Evolutionary conservation across 2,797 vertebrate species (phyloP), one percentile per base, ranked within the genome.

Genomic region (Thaleichthys pacificus): DNA sequence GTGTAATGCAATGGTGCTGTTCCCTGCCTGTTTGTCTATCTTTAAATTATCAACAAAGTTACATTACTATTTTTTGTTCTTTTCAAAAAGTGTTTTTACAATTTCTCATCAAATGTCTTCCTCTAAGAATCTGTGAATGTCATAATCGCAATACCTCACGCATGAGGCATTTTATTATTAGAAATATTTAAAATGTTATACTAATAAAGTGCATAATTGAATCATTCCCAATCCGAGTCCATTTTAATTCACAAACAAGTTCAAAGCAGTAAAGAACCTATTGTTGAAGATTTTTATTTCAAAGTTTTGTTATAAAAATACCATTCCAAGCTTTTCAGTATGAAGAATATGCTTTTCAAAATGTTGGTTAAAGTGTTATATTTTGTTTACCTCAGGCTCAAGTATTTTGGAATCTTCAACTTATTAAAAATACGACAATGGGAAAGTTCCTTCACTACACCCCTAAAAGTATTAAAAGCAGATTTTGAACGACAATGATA

Each of bases 281-380:
- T 73, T 82, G 79, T 86, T 91, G 84, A 89, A 85, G 74, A 84
- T 81, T 85, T 91, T 91, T 92, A 91, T 90, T 91, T 88, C 42
- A 89, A 86, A 85, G 82, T 85, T 88, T 81, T 78, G 79, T 88
- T 88, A 86, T 83, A 90, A 90, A 91, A 91, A 86, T 76, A 69
- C 70, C 66, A 54, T 80, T 68, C 60, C 68, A 75, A 75, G 69
- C 66, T 68, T 79, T 72, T 79, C 80, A 63, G 78, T 72, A 67
- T 68, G 76, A 84, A 81, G 71, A 87, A 81, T 38, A 79, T 75
- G 56, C 74, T 73, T 79, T 87, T 78, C 74, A 54, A 84, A 79
- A 87, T 12, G 32, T 70, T 72, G 42, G 42, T 47, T 47, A 47
- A 47, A 47, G 24, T 71, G 19, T 72, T 17, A 66, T 72, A 62